Evolutionary conservation across 2,113 vertebrate genomes (phyloP).

Genomic region (Eurystomus gularis): DNA sequence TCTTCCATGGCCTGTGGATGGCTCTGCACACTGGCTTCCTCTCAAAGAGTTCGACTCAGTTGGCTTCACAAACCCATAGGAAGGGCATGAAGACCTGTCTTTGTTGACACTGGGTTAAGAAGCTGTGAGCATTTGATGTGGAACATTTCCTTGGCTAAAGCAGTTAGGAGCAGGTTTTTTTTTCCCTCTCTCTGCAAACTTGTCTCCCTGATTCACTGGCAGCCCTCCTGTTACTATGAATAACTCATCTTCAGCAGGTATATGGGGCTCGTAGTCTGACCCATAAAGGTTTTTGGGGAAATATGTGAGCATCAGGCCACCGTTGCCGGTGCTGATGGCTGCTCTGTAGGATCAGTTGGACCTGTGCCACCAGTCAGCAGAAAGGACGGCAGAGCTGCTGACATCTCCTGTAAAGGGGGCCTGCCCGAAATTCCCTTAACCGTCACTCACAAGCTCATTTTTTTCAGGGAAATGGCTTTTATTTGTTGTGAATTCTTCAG

Average conservation of each 20-base stretch:
- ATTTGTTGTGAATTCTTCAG: constrained; percentile 18
- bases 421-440: neutral
- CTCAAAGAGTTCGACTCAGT: neutral
- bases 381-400: neutral
- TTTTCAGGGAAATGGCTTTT: constrained; percentile 10
- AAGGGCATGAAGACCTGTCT: neutral
- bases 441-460: neutral
- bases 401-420: neutral
- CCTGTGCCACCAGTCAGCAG: neutral
- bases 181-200: neutral
- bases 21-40: neutral
- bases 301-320: neutral
- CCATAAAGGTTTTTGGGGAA: neutral
- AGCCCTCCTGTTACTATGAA: neutral
- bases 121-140: neutral
- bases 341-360: neutral
- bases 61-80: neutral
- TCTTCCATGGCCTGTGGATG: neutral
- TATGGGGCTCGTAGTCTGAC: rapidly evolving
- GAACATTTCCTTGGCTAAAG: neutral
- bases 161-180: neutral
- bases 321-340: neutral
- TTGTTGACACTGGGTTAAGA: neutral
- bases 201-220: neutral
- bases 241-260: neutral